Base-by-base conservation (phyloP, 2,113 vertebrate genomes). In the Callopanchax toddi region DNA sequence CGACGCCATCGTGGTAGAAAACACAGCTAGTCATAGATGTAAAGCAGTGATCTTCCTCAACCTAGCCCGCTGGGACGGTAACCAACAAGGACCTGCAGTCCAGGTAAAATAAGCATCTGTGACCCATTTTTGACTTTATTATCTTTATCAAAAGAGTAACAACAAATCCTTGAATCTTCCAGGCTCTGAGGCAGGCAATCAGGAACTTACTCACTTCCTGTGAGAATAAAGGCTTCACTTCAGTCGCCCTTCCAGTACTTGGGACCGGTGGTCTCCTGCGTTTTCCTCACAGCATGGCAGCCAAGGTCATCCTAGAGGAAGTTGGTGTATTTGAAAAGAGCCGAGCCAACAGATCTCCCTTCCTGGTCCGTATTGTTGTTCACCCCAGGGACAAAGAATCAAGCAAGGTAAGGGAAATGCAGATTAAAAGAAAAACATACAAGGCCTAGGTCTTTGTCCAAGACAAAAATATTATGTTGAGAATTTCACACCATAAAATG, bases 171-270 rank as follows among this genome's bases (percentile, higher is more conserved):
- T 40, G 0, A 29, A 34, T 64, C 5, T 58, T 69, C 1, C 76
- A 91, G 90, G 74, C 7, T 17, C 63, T 91, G 32, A 76, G 62
- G 25, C 20, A 44, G 8, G 61, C 83, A 6, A 46, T 89, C 29
- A 58, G 15, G 48, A 55, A 44, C 0, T 40, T 69, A 8, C 69
- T 91, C 26, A 2, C 40, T 5, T 51, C 42, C 48, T 91, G 88
- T 67, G 45, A 48, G 1, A 44, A 1, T 7, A 49, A 6, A 51
- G 73, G 57, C 2, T 84, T 71, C 21, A 32, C 22, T 4, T 91
- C 89, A 4, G 69, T 91, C 11, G 79, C 79, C 4, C 22, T 91
- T 43, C 87, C 90, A 1, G 58, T 83, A 22, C 57, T 90, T 2
- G 90, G 90, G 8, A 64, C 81, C 0, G 88, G 89, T 1, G 13